Conservation (phyloP, 2,797 vertebrate genomes). For the Silurus lanzhouensis region DNA sequence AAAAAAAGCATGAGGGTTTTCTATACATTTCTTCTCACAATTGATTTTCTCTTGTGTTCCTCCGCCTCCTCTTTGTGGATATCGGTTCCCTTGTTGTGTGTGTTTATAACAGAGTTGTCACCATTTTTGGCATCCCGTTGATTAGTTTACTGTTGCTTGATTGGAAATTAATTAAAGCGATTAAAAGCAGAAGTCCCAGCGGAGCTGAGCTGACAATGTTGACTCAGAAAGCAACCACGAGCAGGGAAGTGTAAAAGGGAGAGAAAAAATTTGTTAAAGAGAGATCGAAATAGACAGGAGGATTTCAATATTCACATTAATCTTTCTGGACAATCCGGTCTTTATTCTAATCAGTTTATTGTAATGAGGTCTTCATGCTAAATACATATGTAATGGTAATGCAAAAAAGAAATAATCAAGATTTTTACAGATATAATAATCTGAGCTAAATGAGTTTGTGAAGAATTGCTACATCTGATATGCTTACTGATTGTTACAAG, state of each 20-base stretch:
- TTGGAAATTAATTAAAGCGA: slow-evolving; percentile 90
- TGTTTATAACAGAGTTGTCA: slow-evolving; percentile 72
- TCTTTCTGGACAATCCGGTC: slow-evolving; percentile 81
- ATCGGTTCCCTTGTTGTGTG: slow-evolving; percentile 41
- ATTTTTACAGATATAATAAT: neutral
- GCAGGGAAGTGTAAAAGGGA: slow-evolving; percentile 44
- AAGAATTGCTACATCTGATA: neutral
- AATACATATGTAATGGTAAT: neutral
- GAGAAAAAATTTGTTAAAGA: neutral
- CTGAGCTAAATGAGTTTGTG: neutral
- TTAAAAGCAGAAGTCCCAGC: slow-evolving; percentile 85
- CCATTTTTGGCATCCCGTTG: slow-evolving; percentile 81
- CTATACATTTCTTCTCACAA: slow-evolving; percentile 47
- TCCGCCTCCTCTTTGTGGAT: neutral
- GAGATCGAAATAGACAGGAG: neutral
- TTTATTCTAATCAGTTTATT: slow-evolving; percentile 37
- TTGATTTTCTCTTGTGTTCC: slow-evolving; percentile 15
- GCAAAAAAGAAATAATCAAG: neutral
- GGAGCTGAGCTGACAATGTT: slow-evolving; percentile 78
- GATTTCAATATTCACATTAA: slow-evolving; percentile 15
- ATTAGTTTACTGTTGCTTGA: slow-evolving; percentile 89
- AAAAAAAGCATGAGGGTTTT: neutral
- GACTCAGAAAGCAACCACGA: slow-evolving; percentile 64
- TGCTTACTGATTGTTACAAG: neutral
- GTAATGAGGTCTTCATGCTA: neutral